A percentile compares a stretch with the other conserved stretches of the same genome.
Evolutionary conservation across 2,888 invertebrate genomes (phyloP).

Genomic region (Drosophila monieri): DNA sequence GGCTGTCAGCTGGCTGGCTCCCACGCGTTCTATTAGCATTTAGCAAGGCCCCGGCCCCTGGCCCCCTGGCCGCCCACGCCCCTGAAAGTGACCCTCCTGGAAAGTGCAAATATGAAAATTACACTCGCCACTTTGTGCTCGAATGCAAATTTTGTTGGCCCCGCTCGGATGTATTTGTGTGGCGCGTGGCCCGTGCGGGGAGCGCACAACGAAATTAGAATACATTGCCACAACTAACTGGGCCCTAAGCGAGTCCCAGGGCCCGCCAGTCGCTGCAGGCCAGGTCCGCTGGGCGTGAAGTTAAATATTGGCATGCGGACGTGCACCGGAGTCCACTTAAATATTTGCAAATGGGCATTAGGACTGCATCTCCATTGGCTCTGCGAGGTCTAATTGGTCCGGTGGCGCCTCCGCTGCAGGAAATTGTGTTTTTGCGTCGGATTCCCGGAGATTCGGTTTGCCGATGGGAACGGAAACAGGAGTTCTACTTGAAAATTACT

Average conservation of each 20-base stretch:
- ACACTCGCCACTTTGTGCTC: conserved; percentile 49
- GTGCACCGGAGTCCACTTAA: conserved; percentile 6
- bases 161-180: not conserved
- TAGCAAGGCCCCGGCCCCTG: conserved; percentile 1
- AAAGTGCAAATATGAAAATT: conserved; percentile 50
- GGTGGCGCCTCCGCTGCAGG: not conserved
- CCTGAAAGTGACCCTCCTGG: not conserved
- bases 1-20: conserved; percentile 13
- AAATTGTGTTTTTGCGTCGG: not conserved
- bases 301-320: conserved; percentile 48
- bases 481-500: not conserved
- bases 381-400: conserved; percentile 2
- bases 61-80: not conserved
- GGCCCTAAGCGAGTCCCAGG: conserved; percentile 56
- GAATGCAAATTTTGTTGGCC: conserved; percentile 55
- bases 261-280: not conserved
- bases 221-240: conserved; percentile 61
- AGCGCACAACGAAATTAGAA: conserved; percentile 58
- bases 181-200: not conserved
- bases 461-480: not conserved
- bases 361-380: not conserved
- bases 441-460: too few relatives aligned
- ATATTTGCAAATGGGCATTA: conserved; percentile 1
- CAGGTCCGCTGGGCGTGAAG: conserved; percentile 48
- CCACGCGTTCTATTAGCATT: conserved; percentile 26